These are phyloP conservation scores for Acanthosepion lycidas DNA, from an alignment of 2,888 invertebrate genomes.

Conservation along the genomic window DNA sequence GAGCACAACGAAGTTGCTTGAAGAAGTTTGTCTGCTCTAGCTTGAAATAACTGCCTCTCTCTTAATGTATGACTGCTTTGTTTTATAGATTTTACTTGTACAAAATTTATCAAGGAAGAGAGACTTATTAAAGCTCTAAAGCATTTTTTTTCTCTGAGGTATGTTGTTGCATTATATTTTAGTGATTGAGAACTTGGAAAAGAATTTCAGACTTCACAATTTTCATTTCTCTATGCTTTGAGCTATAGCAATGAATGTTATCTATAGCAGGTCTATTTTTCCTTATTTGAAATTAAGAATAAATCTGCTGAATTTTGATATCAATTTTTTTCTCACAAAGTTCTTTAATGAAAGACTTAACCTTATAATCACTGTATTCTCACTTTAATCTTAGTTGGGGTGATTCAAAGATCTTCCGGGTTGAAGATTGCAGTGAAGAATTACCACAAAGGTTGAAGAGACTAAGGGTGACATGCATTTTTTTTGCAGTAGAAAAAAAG, in stretches of 20 bases:
- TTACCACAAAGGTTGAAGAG: too few relatives aligned
- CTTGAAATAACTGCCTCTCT: neutral
- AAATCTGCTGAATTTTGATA: too few relatives aligned
- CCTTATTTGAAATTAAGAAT: too few relatives aligned
- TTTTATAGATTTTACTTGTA: neutral
- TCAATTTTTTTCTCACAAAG: too few relatives aligned
- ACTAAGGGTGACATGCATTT: too few relatives aligned
- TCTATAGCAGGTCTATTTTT: neutral
- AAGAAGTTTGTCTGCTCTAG: neutral
- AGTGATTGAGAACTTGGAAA: neutral
- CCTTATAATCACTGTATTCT: too few relatives aligned
- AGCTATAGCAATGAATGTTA: neutral
- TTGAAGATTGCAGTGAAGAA: too few relatives aligned
- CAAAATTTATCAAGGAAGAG: neutral
- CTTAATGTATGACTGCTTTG: neutral
- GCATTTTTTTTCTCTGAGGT: neutral
- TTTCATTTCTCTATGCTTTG: neutral
- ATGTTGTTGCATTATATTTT: neutral
- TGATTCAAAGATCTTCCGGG: too few relatives aligned
- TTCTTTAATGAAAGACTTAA: too few relatives aligned
- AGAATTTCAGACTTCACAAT: neutral
- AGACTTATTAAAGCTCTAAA: neutral
- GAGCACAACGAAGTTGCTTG: neutral
- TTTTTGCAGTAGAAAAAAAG: too few relatives aligned
- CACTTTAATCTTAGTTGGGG: too few relatives aligned